Conservation (phyloP, 2,113 vertebrate genomes). For the Rutilus rutilus region DNA sequence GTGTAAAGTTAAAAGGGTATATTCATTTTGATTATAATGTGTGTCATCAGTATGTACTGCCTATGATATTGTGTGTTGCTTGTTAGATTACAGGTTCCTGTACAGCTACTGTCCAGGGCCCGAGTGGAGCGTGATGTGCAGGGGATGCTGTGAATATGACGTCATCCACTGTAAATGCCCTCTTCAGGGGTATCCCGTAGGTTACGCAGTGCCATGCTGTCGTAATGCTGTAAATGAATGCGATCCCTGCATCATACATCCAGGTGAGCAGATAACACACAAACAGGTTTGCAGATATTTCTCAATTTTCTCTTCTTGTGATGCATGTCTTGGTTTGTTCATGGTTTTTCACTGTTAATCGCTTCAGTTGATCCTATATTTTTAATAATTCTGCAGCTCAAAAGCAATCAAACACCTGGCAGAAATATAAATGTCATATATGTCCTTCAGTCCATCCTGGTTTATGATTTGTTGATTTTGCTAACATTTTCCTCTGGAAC, state of each 20-base stretch:
- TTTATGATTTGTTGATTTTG: neutral
- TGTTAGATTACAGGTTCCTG: constrained; percentile 89
- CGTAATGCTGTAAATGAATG: constrained; percentile 92
- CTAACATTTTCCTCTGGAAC: neutral
- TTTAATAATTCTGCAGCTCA: neutral
- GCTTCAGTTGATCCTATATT: neutral
- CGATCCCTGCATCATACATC: constrained; percentile 96
- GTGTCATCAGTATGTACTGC: neutral
- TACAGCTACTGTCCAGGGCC: constrained; percentile 91
- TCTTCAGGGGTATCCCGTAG: constrained; percentile 85
- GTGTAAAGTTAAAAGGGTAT: too few species aligned
- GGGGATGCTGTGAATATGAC: constrained; percentile 93
- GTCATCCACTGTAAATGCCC: constrained; percentile 93
- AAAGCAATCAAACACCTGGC: neutral
- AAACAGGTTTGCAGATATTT: neutral
- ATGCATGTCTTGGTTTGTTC: neutral
- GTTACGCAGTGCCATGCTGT: constrained; percentile 97
- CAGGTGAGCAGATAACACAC: constrained; percentile 77
- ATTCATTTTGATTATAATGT: neutral
- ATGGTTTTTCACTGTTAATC: neutral
- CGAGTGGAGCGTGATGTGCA: constrained; percentile 96
- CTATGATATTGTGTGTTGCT: neutral
- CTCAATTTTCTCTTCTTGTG: neutral
- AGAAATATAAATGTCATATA: neutral
- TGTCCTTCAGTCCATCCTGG: neutral